Base-by-base conservation (phyloP, 2,888 invertebrate genomes). In the Callinectes sapidus region DNA sequence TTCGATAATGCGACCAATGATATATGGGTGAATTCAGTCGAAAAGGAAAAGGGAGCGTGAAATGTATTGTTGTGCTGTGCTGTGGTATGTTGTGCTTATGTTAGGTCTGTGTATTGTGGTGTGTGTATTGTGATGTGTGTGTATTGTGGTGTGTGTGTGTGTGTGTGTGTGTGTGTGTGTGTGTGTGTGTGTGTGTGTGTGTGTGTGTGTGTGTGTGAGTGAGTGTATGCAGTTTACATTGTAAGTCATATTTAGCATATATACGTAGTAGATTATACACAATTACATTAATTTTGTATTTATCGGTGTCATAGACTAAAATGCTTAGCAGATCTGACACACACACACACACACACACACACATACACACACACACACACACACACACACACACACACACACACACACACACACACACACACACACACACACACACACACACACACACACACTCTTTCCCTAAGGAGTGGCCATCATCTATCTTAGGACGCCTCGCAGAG, bases 331-430 rank as follows among this genome's bases (percentile, higher is more conserved):
- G 55, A 16, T 55, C 16, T 3, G 55, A 55, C n/a, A n/a, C n/a
- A n/a, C n/a, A n/a, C n/a, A n/a, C n/a, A n/a, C n/a, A n/a, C n/a
- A n/a, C n/a, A n/a, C n/a, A n/a, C n/a, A n/a, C n/a, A n/a, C n/a
- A n/a, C n/a, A n/a, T 8, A n/a, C n/a, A n/a, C 66, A n/a, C 66
- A 71, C 66, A 71, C 66, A 71, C 66, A 71, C 66, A 66, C 66
- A 66, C 66, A 66, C 66, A 66, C 66, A 66, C 66, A 71, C 66
- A 71, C 66, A 71, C 66, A 71, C 66, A 71, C 66, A 71, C 66
- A 71, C 66, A 71, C 66, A 71, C 66, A 71, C 66, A 71, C 66
- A 28, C 71, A 71, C 28, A 71, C 71, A 71, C 71, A 71, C 71
- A 71, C 71, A 71, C 71, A 71, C 71, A 71, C 71, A 71, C 28